Percentiles rank a stretch among this genome's conserved stretches.
These are phyloP conservation scores for Pelagia noctiluca DNA, from an alignment of 30 jellyfish, hydroid and myxozoan species.

Conservation along the genomic window DNA sequence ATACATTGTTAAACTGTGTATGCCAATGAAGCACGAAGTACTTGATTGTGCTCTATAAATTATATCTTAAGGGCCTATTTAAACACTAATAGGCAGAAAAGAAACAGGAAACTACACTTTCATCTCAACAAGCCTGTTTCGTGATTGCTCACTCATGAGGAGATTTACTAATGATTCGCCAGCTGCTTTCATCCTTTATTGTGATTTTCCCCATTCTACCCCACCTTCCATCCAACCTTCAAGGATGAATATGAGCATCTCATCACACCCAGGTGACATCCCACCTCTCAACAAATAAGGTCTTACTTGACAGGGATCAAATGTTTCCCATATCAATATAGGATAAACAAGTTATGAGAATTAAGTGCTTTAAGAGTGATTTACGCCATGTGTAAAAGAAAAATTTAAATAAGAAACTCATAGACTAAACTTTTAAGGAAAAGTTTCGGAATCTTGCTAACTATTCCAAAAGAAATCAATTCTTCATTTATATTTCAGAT, in stretches of 20 bases:
- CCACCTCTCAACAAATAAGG: too few species aligned
- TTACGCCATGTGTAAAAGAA: too few species aligned
- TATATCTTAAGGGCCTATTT: not conserved
- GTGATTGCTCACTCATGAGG: too few species aligned
- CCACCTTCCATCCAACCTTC: too few species aligned
- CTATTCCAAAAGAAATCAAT: not conserved
- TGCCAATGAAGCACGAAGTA: not conserved
- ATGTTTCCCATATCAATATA: not conserved
- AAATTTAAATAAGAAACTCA: too few species aligned
- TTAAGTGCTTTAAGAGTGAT: too few species aligned
- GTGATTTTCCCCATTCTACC: too few species aligned
- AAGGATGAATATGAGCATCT: too few species aligned
- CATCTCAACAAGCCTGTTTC: not conserved
- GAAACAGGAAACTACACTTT: not conserved
- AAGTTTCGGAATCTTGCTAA: not conserved
- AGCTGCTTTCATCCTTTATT: too few species aligned
- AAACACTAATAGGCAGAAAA: not conserved
- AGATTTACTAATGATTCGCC: too few species aligned
- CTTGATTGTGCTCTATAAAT: not conserved
- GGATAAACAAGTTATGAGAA: not conserved
- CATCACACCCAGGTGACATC: too few species aligned
- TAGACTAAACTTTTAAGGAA: too few species aligned
- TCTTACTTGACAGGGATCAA: not conserved
- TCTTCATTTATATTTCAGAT: constrained; percentile 22
- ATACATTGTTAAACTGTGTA: not conserved